phyloP scores from a whole-genome alignment of 2,888 invertebrate genomes.

The Athripsodes cinereus region DNA sequence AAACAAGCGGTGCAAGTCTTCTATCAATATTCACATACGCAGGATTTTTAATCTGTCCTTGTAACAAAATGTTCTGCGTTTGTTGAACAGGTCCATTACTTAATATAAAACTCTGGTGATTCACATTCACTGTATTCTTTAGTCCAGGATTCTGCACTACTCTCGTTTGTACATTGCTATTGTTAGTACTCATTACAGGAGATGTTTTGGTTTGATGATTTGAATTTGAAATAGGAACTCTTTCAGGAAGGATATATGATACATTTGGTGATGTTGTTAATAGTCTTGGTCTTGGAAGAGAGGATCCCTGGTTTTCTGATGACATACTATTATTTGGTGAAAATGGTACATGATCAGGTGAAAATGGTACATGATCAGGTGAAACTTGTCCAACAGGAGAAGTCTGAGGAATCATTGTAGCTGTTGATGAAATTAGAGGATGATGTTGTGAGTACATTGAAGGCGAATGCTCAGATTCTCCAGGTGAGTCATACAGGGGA shows the following conservation, averaged over 20 bases:
- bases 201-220: background rate
- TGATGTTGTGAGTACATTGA: slow-evolving; percentile 5
- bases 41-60: slow-evolving; percentile 15
- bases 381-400: slow-evolving; percentile 2
- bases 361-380: background rate
- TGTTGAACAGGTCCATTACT: slow-evolving; percentile 8
- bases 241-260: background rate
- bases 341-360: slow-evolving; percentile 3
- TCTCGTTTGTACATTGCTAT: slow-evolving; percentile 6
- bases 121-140: slow-evolving; percentile 2
- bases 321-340: slow-evolving; percentile 19
- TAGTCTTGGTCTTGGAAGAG: background rate
- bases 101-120: slow-evolving; percentile 7
- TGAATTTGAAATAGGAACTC: background rate
- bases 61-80: slow-evolving; percentile 17
- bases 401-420: slow-evolving; percentile 6
- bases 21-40: slow-evolving; percentile 33
- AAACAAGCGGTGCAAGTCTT: slow-evolving; percentile 54
- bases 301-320: background rate
- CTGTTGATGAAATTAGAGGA: slow-evolving; percentile 3
- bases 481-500: slow-evolving; percentile 1
- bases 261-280: background rate
- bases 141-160: background rate
- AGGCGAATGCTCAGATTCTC: slow-evolving; percentile 3
- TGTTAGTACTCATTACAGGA: background rate